Percentiles rank a stretch among this genome's conserved stretches.
Evolutionary conservation across 2,797 vertebrate species (phyloP).

Genomic region (Lepus townsendii): DNA sequence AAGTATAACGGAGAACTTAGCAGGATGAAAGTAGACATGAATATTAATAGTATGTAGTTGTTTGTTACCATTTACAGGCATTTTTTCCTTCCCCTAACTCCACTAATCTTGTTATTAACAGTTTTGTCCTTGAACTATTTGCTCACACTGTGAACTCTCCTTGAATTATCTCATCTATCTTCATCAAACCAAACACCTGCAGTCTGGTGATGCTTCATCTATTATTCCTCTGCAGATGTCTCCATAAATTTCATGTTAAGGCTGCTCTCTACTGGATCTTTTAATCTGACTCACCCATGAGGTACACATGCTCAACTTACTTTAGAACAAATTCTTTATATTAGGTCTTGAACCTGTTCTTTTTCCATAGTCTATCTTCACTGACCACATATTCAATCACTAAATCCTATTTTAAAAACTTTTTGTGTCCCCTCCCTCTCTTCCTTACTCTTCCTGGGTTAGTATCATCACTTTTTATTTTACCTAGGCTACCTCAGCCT

Average conservation of each 20-base stretch:
- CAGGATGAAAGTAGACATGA: not conserved
- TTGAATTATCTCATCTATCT: not conserved
- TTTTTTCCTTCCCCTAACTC: not conserved
- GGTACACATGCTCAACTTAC: not conserved
- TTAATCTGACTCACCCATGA: not conserved
- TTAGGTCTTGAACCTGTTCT: not conserved
- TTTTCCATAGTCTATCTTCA: not conserved
- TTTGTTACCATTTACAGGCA: not conserved
- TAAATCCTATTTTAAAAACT: not conserved
- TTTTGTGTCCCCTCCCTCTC: not conserved
- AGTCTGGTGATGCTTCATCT: not conserved
- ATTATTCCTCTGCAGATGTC: not conserved
- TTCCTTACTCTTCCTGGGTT: not conserved
- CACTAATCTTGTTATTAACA: not conserved
- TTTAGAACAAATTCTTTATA: constrained; percentile 33
- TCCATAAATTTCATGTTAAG: not conserved
- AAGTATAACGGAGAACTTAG: not conserved
- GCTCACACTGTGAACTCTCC: not conserved
- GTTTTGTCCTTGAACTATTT: not conserved
- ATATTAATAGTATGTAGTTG: not conserved
- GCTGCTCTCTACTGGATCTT: not conserved
- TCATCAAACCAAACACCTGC: not conserved
- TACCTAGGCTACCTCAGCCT: not conserved
- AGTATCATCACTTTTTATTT: not conserved
- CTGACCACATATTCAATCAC: not conserved